phyloP scores from a whole-genome alignment of 2,113 vertebrate genomes.

The Nicator chloris region DNA sequence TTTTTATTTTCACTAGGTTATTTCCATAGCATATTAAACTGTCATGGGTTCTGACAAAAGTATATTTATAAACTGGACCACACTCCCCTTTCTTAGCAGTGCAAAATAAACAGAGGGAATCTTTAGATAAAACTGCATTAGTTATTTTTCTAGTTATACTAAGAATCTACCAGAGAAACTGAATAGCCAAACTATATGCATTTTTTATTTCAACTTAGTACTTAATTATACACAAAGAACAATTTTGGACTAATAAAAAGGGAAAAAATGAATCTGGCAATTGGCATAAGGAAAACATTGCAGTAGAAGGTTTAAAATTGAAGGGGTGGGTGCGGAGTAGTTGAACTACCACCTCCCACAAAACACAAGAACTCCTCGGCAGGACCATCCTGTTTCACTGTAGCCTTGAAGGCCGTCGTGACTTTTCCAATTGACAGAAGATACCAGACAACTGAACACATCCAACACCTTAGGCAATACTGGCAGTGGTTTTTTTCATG shows the following conservation, averaged over 20 bases:
- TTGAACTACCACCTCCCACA: neutral
- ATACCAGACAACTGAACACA: neutral
- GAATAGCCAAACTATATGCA: neutral
- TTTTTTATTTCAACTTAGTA: neutral
- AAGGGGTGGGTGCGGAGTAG: accelerated
- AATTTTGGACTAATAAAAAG: neutral
- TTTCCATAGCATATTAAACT: neutral
- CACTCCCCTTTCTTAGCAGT: neutral
- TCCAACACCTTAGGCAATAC: neutral
- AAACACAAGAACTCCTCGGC: neutral
- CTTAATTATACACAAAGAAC: neutral
- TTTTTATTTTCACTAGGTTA: neutral
- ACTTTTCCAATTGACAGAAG: neutral
- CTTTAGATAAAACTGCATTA: neutral
- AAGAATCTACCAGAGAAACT: neutral
- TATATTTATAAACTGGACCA: neutral
- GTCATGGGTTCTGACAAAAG: neutral
- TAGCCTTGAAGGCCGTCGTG: neutral
- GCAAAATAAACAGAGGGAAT: neutral
- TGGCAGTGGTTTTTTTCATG: neutral
- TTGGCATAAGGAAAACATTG: neutral
- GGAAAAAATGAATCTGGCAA: neutral
- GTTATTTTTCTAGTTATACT: neutral
- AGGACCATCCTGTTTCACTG: neutral
- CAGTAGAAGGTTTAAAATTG: neutral